Conservation (phyloP, 1,140 invertebrate species). For the Spodoptera litura region DNA sequence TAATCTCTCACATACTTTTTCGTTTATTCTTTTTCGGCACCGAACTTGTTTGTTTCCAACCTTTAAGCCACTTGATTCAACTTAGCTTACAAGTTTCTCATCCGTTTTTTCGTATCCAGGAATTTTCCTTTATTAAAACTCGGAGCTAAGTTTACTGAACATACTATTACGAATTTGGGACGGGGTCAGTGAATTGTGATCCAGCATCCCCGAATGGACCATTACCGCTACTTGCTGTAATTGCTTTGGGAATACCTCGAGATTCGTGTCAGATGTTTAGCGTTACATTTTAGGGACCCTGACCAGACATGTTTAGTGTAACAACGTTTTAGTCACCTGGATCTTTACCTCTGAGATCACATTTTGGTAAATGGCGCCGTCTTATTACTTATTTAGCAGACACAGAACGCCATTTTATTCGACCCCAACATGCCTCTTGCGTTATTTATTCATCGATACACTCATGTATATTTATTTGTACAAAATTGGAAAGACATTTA, state of each 20-base stretch:
- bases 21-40: slow-evolving; percentile 45
- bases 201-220: slow-evolving; percentile 37
- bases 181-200: slow-evolving; percentile 45
- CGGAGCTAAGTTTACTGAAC: slow-evolving; percentile 29
- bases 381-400: slow-evolving; percentile 48
- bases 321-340: slow-evolving; percentile 43
- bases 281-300: slow-evolving; percentile 40
- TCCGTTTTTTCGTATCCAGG: slow-evolving; percentile 33
- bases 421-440: slow-evolving; percentile 30
- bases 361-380: slow-evolving; percentile 41
- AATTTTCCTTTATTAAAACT: slow-evolving; percentile 44
- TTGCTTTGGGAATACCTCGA: slow-evolving; percentile 50
- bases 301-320: slow-evolving; percentile 46
- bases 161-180: slow-evolving; percentile 14
- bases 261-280: slow-evolving; percentile 42
- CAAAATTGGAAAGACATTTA: slow-evolving; percentile 42
- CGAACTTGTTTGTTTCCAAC: slow-evolving; percentile 40
- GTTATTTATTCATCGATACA: slow-evolving; percentile 46
- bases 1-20: slow-evolving; percentile 47
- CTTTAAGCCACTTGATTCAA: slow-evolving; percentile 46
- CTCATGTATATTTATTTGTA: slow-evolving; percentile 50
- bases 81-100: slow-evolving; percentile 45
- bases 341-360: slow-evolving; percentile 43
- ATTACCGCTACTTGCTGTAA: slow-evolving; percentile 49
- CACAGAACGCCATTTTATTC: slow-evolving; percentile 45